Evolutionary conservation across 2,113 vertebrate genomes (phyloP).

Genomic region (Rutilus rutilus): DNA sequence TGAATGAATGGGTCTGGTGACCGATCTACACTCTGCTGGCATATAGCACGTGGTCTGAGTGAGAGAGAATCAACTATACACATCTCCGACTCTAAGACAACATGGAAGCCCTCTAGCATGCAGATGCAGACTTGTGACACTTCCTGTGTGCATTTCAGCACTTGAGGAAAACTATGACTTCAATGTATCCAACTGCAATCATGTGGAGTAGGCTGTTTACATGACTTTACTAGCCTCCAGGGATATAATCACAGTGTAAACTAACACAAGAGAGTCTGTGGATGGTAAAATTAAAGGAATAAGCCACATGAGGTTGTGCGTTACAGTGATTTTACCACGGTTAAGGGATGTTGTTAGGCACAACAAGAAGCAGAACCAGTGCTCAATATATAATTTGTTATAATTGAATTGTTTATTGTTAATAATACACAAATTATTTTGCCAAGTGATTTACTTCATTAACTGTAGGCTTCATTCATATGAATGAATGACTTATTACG

Average conservation of each 20-base stretch:
- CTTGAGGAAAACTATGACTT: slow-evolving; percentile 20
- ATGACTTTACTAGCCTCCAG: slow-evolving; percentile 34
- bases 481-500: too few relatives aligned
- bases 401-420: neutral
- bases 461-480: too few relatives aligned
- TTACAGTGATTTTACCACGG: slow-evolving; percentile 2
- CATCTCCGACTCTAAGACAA: slow-evolving; percentile 44
- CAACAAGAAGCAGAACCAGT: neutral
- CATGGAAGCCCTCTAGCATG: slow-evolving; percentile 31
- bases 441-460: neutral
- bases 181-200: slow-evolving; percentile 41
- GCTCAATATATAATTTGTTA: neutral
- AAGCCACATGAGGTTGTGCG: neutral
- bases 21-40: slow-evolving; percentile 74
- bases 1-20: slow-evolving; percentile 80
- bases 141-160: slow-evolving; percentile 2
- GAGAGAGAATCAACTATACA: slow-evolving; percentile 32
- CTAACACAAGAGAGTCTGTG: slow-evolving; percentile 29
- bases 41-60: slow-evolving; percentile 71
- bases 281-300: slow-evolving; percentile 21
- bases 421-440: neutral
- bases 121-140: slow-evolving; percentile 33
- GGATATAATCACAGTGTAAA: slow-evolving; percentile 23
- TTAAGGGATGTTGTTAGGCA: slow-evolving; percentile 9
- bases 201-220: slow-evolving; percentile 40